phyloP scores from a whole-genome alignment of 2,113 vertebrate species.

The Mesocricetus auratus region DNA sequence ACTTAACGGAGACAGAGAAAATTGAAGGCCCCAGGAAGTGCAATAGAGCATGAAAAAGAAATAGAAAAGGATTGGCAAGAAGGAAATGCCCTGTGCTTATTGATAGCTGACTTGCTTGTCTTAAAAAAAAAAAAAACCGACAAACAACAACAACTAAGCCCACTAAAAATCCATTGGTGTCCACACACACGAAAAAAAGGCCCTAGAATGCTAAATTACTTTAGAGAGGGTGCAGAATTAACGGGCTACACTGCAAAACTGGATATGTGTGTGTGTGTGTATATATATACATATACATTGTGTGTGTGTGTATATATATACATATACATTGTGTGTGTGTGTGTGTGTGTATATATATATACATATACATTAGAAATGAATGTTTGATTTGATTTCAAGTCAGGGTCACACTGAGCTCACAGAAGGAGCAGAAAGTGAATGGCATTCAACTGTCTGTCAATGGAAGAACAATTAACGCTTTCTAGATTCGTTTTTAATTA shows the following conservation, averaged over 20 bases:
- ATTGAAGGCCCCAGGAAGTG: not conserved
- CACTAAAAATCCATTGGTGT: not conserved
- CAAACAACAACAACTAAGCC: not conserved
- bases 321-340: too few relatives aligned
- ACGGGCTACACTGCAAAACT: not conserved
- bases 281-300: not conserved
- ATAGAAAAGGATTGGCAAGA: not conserved
- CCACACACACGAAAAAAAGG: not conserved
- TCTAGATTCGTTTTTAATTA: slow-evolving; percentile 10
- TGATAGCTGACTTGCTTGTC: not conserved
- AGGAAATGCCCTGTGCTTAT: not conserved
- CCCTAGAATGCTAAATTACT: not conserved
- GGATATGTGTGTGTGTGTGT: too few relatives aligned
- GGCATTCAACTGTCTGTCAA: not conserved
- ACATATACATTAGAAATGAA: not conserved
- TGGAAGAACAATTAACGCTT: not conserved
- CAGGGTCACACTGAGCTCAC: not conserved
- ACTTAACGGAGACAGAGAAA: not conserved
- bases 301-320: too few relatives aligned
- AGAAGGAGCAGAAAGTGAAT: not conserved
- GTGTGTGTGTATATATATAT: too few relatives aligned
- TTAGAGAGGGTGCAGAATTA: not conserved
- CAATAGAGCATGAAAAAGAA: not conserved
- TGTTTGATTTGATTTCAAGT: not conserved
- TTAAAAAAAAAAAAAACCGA: not conserved